Evolutionary conservation across 2,113 vertebrate species (phyloP).

Genomic region (Chloroceryle aenea): DNA sequence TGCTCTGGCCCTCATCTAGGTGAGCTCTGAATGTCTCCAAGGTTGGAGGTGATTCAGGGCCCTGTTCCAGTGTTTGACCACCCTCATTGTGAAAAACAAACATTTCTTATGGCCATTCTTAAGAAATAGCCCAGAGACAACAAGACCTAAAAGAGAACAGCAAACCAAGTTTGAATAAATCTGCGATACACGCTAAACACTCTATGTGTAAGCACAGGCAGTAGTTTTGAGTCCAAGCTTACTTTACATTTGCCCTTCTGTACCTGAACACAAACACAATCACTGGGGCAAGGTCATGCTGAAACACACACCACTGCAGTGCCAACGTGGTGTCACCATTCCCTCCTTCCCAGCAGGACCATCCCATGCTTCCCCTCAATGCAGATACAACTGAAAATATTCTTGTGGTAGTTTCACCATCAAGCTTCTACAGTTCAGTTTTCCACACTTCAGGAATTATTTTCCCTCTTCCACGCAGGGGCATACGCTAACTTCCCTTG

Average conservation of each 20-base stretch:
- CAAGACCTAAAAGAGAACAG: background rate
- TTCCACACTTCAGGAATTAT: background rate
- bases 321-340: background rate
- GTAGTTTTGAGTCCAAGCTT: background rate
- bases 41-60: background rate
- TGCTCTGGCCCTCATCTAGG: background rate
- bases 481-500: background rate
- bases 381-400: background rate
- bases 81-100: background rate
- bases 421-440: background rate
- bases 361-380: background rate
- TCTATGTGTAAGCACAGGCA: background rate
- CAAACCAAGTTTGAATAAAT: background rate
- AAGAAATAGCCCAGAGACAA: background rate
- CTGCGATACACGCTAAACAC: background rate
- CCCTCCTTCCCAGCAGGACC: background rate
- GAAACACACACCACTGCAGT: background rate
- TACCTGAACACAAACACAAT: accelerated
- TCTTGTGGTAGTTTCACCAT: background rate
- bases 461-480: background rate
- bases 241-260: background rate
- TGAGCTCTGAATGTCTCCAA: background rate
- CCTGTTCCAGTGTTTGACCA: background rate
- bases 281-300: background rate
- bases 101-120: background rate